These are phyloP conservation scores for Pangasianodon gigas DNA, from an alignment of 2,113 vertebrate genomes.

Conservation along the genomic window DNA sequence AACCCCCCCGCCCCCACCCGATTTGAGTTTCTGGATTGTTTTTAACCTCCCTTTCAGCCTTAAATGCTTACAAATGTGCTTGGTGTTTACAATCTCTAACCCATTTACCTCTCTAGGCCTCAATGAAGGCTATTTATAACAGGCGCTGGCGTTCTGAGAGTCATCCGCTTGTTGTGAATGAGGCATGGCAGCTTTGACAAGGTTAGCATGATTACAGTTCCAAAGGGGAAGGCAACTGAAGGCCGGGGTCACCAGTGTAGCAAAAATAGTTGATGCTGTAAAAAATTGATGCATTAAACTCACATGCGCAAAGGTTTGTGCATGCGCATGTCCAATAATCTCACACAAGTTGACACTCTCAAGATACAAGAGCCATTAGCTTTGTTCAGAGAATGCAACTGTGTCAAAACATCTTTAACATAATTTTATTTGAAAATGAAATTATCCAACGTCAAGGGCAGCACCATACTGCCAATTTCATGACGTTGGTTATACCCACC, in stretches of 20 bases:
- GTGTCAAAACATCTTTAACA: background rate
- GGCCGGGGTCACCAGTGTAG: conserved; percentile 61
- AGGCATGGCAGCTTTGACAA: conserved; percentile 73
- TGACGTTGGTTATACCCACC: background rate
- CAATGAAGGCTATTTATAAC: conserved; percentile 79
- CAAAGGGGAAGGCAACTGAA: conserved; percentile 54
- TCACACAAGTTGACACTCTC: background rate
- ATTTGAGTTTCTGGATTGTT: conserved; percentile 52
- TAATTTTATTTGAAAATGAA: background rate
- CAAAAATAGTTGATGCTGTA: conserved; percentile 11
- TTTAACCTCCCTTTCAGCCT: conserved; percentile 68
- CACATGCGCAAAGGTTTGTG: background rate
- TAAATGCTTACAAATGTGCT: conserved; percentile 65
- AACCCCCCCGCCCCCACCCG: conserved; percentile 38
- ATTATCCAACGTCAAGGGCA: background rate
- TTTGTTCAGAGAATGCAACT: background rate
- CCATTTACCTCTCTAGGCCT: conserved; percentile 72
- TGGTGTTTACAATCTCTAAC: conserved; percentile 72
- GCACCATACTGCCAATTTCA: background rate
- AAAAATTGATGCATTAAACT: background rate
- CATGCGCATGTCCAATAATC: background rate
- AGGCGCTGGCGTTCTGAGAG: conserved; percentile 65
- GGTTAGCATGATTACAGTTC: conserved; percentile 70
- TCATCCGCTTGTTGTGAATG: conserved; percentile 77
- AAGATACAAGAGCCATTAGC: background rate